Conservation (phyloP, 2,797 vertebrate genomes). For the Rhinophrynus dorsalis region DNA sequence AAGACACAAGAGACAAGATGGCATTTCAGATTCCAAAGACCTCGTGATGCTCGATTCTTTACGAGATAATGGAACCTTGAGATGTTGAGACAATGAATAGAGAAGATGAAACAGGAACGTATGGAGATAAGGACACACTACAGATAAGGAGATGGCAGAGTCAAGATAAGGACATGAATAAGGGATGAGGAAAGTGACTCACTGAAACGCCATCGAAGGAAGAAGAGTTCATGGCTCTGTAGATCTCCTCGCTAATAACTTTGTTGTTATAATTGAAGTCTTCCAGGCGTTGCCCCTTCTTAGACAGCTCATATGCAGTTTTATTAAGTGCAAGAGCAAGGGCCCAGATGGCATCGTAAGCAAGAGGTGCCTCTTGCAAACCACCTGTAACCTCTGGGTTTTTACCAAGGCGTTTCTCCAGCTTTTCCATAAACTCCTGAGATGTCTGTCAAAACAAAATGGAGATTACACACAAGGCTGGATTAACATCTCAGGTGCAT, state of each 20-base stretch:
- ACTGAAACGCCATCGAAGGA: slow-evolving; percentile 95
- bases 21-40: neutral
- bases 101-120: neutral
- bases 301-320: slow-evolving; percentile 82
- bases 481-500: no score
- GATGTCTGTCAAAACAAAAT: slow-evolving; percentile 75
- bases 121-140: no score
- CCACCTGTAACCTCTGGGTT: slow-evolving; percentile 90
- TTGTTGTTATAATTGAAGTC: slow-evolving; percentile 97
- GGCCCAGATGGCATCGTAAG: slow-evolving; percentile 94
- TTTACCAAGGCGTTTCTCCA: slow-evolving; percentile 85
- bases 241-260: slow-evolving; percentile 91
- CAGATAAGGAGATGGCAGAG: no score
- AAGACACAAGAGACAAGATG: no score
- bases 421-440: slow-evolving; percentile 86
- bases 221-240: slow-evolving; percentile 92
- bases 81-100: neutral
- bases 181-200: slow-evolving; percentile 50
- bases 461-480: neutral
- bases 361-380: slow-evolving; percentile 91
- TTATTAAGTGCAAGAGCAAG: slow-evolving; percentile 92
- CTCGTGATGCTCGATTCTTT: neutral
- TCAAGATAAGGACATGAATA: neutral
- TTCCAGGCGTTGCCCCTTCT: slow-evolving; percentile 81
- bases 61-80: neutral